Conservation (phyloP, 2,797 vertebrate genomes). For the Neosalanx taihuensis region DNA sequence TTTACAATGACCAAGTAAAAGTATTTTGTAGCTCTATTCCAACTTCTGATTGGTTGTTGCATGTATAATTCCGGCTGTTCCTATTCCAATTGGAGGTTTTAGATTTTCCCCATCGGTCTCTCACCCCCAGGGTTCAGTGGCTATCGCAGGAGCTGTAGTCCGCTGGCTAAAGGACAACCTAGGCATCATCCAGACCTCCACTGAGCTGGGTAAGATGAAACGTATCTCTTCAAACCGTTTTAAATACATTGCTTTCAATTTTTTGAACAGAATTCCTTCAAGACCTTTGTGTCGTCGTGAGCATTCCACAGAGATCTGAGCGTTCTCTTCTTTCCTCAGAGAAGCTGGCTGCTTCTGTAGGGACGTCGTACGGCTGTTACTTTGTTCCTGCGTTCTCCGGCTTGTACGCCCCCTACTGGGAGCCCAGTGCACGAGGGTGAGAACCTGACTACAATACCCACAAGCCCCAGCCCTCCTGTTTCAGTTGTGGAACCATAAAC, state of each 20-base stretch:
- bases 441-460: constrained; percentile 22
- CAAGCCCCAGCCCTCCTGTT: neutral
- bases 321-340: constrained; percentile 61
- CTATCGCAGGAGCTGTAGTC: constrained; percentile 94
- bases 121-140: constrained; percentile 87
- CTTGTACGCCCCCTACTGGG: constrained; percentile 97
- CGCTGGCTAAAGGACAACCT: constrained; percentile 97
- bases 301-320: too few species aligned
- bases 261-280: neutral
- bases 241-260: neutral
- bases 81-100: neutral
- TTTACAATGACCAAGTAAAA: too few species aligned
- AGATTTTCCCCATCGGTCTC: too few species aligned
- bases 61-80: neutral
- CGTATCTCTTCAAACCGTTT: neutral
- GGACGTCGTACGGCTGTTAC: constrained; percentile 95
- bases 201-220: constrained; percentile 84
- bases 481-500: neutral
- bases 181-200: constrained; percentile 81
- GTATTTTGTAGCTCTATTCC: neutral
- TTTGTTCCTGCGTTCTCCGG: constrained; percentile 98
- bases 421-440: constrained; percentile 95
- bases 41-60: neutral
- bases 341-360: constrained; percentile 87
- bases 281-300: neutral